A percentile compares a stretch with the other conserved stretches of the same genome.
These are phyloP conservation scores for Orthosia gothica DNA, from an alignment of 2,888 invertebrate genomes.

Conservation along the genomic window DNA sequence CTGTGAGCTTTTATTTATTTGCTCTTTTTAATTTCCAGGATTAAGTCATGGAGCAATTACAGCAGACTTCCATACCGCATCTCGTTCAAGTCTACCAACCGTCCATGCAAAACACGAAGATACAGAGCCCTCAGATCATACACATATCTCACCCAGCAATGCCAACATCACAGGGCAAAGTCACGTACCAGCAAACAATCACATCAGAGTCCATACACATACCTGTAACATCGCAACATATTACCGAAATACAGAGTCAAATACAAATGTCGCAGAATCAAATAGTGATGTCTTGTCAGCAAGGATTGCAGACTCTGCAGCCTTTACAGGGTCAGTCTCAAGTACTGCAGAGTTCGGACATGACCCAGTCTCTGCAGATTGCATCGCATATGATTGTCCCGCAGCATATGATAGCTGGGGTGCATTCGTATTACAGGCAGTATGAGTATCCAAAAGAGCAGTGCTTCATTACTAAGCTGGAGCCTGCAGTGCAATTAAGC, in stretches of 20 bases:
- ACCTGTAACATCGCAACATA: constrained; percentile 77
- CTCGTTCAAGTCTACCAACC: constrained; percentile 85
- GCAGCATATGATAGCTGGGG: constrained; percentile 82
- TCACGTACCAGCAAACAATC: constrained; percentile 83
- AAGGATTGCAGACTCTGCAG: constrained; percentile 77
- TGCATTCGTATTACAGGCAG: constrained; percentile 81
- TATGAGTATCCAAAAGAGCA: constrained; percentile 83
- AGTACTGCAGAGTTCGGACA: constrained; percentile 78
- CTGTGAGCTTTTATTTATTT: background rate
- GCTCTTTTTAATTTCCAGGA: constrained; percentile 51
- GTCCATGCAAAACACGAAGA: constrained; percentile 71
- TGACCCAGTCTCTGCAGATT: constrained; percentile 82
- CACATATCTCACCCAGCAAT: constrained; percentile 81
- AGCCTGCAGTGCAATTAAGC: constrained; percentile 72
- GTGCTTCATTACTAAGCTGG: constrained; percentile 79
- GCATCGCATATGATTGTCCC: constrained; percentile 85
- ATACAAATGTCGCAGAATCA: constrained; percentile 82
- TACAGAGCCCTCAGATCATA: constrained; percentile 80
- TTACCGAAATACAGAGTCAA: constrained; percentile 74
- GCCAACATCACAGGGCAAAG: constrained; percentile 80
- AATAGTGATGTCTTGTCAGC: constrained; percentile 85
- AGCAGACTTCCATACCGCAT: constrained; percentile 80
- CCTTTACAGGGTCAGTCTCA: constrained; percentile 64
- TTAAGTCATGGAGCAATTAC: constrained; percentile 83
- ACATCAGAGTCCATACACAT: constrained; percentile 81